Base-by-base conservation (phyloP, 2,797 vertebrate species). In the Mormyrus hasselquistii region DNA sequence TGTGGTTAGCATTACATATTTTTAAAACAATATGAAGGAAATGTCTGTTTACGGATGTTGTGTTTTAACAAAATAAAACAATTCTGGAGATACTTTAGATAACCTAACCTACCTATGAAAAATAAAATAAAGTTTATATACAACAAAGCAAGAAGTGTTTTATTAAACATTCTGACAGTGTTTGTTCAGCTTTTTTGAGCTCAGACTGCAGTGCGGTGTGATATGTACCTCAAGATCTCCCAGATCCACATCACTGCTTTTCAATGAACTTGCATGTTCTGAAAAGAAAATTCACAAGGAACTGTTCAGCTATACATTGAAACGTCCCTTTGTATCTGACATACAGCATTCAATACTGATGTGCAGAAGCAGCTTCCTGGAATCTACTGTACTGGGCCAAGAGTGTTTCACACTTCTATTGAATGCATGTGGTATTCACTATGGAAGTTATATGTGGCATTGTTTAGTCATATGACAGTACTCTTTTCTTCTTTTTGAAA, bases 191-290 rank as follows among this genome's bases (percentile, higher is more conserved):
- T 38, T 38, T 69, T 76, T 34, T 69, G 65, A 16, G 69, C 14
- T 76, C 34, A 76, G 7, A 8, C 16, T 9, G 14, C 69, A 76
- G 69, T 14, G 34, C 1, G 4, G 69, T 41, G 34, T 34, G 14
- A 76, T 41, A 86, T 93, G 94, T 14, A 93, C 95, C 93, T 89
- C 94, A 89, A 93, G 93, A 87, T 91, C 90, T 38, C 88, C 93
- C 91, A 92, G 91, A 89, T 92, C 90, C 92, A 91, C 92, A 91
- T 94, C 93, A 90, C 91, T 89, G 84, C 90, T 90, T 86, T 91
- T 89, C 1, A 50, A 50, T 90, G 90, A 91, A 84, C 88, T 83
- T 84, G 85, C 65, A 89, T 92, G 88, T 62, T 94, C 93, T 94
- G 92, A 89, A 84, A 59, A 90, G 84, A 89, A 85, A 44, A 59